A percentile compares a stretch with the other conserved stretches of the same genome.
phyloP scores from a whole-genome alignment of 2,113 vertebrate species.

The Siniperca knerii region DNA sequence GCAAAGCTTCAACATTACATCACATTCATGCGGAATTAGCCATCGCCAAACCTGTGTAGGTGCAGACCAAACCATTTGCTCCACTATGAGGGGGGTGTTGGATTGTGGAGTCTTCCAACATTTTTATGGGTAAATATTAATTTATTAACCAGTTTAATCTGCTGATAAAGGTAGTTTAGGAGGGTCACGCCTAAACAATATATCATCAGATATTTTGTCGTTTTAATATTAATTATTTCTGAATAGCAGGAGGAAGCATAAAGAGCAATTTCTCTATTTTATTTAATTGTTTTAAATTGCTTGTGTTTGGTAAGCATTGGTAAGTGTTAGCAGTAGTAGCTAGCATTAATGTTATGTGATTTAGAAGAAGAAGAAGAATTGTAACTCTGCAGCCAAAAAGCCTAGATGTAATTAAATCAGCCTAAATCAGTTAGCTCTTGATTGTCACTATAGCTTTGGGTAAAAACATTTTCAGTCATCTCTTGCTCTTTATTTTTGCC shows the following conservation, averaged over 20 bases:
- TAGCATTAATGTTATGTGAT: no score
- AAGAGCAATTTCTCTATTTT: not conserved
- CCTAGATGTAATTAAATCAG: no score
- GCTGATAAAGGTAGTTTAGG: no score
- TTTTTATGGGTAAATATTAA: not conserved
- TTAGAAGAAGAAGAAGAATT: no score
- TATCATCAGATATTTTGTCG: no score
- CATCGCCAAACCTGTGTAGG: not conserved
- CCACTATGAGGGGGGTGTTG: not conserved
- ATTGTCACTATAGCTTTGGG: no score
- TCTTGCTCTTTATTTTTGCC: not conserved
- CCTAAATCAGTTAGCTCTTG: no score
- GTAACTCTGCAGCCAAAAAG: not conserved
- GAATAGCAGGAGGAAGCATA: not conserved
- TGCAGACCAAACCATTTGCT: conserved; percentile 3
- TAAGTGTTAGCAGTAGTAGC: no score
- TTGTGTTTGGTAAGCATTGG: no score
- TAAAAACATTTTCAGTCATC: no score
- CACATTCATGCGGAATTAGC: not conserved
- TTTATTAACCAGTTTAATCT: not conserved
- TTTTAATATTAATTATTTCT: not conserved
- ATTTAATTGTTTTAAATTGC: not conserved
- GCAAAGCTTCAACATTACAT: not conserved
- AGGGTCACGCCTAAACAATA: no score
- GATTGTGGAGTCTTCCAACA: not conserved